These are phyloP conservation scores for Scaptomyza flava DNA, from an alignment of 2,888 invertebrate species.

Conservation along the genomic window DNA sequence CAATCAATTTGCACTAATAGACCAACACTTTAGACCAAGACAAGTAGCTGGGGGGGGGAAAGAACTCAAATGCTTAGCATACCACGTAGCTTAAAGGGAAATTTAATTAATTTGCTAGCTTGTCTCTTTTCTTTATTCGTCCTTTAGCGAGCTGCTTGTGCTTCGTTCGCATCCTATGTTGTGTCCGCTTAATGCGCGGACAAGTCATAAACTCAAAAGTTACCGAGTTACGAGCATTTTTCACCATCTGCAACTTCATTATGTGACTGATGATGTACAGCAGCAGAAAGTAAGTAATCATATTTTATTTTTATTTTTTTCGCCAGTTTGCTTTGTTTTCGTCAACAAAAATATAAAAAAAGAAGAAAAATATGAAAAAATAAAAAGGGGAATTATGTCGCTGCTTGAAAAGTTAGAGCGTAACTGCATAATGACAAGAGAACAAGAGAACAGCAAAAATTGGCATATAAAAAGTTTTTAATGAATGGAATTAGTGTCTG, in stretches of 20 bases:
- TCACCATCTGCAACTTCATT: constrained; percentile 76
- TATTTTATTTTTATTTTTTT: constrained; percentile 41
- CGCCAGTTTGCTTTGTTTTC: constrained; percentile 29
- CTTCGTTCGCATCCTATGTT: constrained; percentile 25
- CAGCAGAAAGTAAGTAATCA: constrained; percentile 66
- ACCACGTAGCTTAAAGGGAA: constrained; percentile 55
- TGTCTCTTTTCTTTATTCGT: background rate
- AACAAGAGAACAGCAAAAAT: constrained; percentile 55
- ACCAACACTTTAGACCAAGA: constrained; percentile 26
- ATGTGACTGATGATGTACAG: constrained; percentile 77
- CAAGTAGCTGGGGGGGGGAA: background rate
- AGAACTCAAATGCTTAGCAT: constrained; percentile 53
- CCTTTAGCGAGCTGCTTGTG: constrained; percentile 15
- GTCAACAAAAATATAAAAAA: constrained; percentile 4
- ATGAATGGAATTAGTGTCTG: constrained; percentile 78
- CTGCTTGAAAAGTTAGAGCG: constrained; percentile 29
- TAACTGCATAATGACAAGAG: constrained; percentile 59
- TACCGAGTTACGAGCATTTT: constrained; percentile 61
- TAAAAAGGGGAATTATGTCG: constrained; percentile 23
- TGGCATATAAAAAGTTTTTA: constrained; percentile 79
- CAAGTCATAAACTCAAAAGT: constrained; percentile 71
- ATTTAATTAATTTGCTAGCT: constrained; percentile 72
- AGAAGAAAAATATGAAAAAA: constrained; percentile 1
- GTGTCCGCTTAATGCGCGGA: constrained; percentile 42
- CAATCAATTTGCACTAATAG: constrained; percentile 37